Conservation (phyloP, 1,140 invertebrate species). For the Nautilus pompilius region DNA sequence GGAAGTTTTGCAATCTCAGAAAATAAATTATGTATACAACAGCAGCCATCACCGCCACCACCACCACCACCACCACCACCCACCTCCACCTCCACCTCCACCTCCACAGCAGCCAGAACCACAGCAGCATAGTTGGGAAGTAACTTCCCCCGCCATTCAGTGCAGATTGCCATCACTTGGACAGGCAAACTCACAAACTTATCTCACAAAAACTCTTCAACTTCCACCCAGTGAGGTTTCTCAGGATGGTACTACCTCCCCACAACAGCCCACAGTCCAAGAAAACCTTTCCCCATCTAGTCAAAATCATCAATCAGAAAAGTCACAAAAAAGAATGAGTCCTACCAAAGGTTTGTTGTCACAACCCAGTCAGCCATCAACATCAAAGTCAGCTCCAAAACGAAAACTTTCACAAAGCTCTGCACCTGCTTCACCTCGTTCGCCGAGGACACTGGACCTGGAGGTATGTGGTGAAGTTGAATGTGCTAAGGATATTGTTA, state of each 20-base stretch:
- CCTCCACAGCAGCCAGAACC: no score
- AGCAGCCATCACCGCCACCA: no score
- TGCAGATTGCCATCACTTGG: no score
- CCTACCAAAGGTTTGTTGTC: not conserved
- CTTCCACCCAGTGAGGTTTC: not conserved
- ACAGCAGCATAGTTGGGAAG: no score
- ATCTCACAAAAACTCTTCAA: no score
- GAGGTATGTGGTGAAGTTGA: conserved; percentile 38
- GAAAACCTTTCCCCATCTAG: not conserved
- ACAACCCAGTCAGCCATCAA: not conserved
- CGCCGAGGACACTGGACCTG: conserved; percentile 18
- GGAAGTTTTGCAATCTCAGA: no score
- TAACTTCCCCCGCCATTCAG: no score
- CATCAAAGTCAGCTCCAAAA: conserved; percentile 3
- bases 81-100: no score
- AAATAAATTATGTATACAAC: no score
- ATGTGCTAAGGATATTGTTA: conserved; percentile 28
- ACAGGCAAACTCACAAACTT: no score
- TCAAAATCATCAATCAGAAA: not conserved
- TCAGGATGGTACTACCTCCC: not conserved
- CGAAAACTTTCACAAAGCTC: conserved; percentile 4
- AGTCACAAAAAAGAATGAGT: conserved; percentile 2
- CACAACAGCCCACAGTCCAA: not conserved
- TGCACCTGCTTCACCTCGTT: conserved; percentile 11
- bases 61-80: no score